phyloP scores from a whole-genome alignment of 2,797 vertebrate genomes.

The Peromyscus eremicus region DNA sequence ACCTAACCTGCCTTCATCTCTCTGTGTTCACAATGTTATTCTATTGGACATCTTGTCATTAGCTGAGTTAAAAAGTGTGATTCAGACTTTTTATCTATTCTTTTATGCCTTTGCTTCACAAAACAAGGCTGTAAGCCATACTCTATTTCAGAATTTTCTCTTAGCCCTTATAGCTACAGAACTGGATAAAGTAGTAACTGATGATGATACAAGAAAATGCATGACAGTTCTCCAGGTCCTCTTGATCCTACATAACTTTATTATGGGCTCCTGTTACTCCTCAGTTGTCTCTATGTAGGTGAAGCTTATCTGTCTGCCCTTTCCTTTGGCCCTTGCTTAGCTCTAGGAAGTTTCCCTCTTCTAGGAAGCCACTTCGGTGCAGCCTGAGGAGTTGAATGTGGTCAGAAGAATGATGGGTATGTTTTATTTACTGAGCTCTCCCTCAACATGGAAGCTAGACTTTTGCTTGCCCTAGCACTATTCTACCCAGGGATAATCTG shows the following conservation, averaged over 20 bases:
- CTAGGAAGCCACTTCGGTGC: neutral
- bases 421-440: constrained; percentile 23
- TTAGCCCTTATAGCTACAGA: neutral
- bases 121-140: constrained; percentile 24
- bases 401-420: neutral
- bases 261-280: neutral
- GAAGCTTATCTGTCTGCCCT: neutral
- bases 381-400: neutral
- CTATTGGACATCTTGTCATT: neutral
- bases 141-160: constrained; percentile 17
- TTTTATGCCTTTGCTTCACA: neutral
- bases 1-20: neutral
- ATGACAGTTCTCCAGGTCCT: neutral
- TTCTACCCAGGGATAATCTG: neutral
- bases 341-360: neutral
- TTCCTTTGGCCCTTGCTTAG: neutral
- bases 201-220: neutral
- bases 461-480: neutral
- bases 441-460: neutral
- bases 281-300: neutral
- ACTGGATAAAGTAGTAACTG: neutral
- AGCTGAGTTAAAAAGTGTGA: neutral
- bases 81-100: neutral
- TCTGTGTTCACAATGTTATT: neutral
- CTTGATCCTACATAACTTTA: too few relatives aligned